phyloP scores from a whole-genome alignment of 2,113 vertebrate genomes.

The Tympanuchus pallidicinctus region DNA sequence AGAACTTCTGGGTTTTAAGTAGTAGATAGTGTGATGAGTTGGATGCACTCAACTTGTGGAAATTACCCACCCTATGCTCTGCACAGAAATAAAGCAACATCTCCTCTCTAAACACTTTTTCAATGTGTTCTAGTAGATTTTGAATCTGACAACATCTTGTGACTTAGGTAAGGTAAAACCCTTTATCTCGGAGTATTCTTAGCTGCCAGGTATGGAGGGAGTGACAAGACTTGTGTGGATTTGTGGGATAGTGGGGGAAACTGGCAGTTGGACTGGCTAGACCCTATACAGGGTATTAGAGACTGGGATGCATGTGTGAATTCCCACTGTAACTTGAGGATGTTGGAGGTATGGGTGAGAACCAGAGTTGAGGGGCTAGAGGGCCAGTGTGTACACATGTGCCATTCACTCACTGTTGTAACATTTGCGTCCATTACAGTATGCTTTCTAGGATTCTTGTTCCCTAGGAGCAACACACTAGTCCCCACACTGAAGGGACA shows the following conservation, averaged over 20 bases:
- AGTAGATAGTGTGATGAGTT: no score
- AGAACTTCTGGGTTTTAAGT: no score
- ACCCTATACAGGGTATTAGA: not conserved
- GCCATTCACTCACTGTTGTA: not conserved
- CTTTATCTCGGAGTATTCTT: not conserved
- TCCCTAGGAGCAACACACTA: accelerated
- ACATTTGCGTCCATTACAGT: not conserved
- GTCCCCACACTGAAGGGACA: not conserved
- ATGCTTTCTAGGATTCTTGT: not conserved
- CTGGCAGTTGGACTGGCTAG: not conserved
- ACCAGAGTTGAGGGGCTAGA: not conserved
- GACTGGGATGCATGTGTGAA: not conserved
- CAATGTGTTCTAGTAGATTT: no score
- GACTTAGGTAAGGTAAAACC: not conserved
- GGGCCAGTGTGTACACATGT: not conserved
- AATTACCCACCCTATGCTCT: no score
- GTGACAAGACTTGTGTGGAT: accelerated
- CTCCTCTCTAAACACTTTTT: no score
- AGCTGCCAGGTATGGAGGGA: not conserved
- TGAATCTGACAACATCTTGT: not conserved
- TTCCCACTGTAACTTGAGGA: not conserved
- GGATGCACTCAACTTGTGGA: no score
- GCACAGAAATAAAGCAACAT: no score
- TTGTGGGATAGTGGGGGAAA: not conserved
- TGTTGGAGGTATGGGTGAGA: not conserved